Evolutionary conservation across 30 jellyfish, hydroid and myxozoan genomes (phyloP).

Genomic region (Aurelia aurita): DNA sequence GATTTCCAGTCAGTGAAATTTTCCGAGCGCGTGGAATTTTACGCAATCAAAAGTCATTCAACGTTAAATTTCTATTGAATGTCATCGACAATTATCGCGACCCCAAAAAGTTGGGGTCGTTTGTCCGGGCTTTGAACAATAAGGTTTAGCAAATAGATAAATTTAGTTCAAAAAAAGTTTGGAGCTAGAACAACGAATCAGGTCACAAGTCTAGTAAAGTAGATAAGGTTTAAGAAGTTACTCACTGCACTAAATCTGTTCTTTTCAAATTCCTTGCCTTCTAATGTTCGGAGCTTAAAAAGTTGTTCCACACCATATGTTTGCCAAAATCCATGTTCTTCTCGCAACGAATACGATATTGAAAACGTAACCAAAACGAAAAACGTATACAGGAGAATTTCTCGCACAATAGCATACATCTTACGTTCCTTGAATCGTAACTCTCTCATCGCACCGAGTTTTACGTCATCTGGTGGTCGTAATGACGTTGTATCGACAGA

Average conservation of each 20-base stretch:
- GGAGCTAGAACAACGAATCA: too few relatives aligned
- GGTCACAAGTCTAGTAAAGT: too few relatives aligned
- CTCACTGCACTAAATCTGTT: slow-evolving; percentile 32
- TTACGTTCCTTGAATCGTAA: slow-evolving; percentile 84
- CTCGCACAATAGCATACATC: slow-evolving; percentile 91
- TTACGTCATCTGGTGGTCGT: slow-evolving; percentile 86
- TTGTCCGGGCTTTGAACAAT: too few relatives aligned
- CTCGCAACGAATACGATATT: slow-evolving; percentile 86
- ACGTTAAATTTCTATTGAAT: too few relatives aligned
- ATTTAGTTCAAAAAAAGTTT: too few relatives aligned
- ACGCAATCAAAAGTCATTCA: too few relatives aligned
- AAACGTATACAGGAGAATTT: slow-evolving; percentile 71
- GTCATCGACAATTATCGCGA: too few relatives aligned
- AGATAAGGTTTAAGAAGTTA: background rate
- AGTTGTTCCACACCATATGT: slow-evolving; percentile 76
- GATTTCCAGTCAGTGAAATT: too few relatives aligned
- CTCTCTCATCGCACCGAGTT: slow-evolving; percentile 80
- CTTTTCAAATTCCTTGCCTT: slow-evolving; percentile 9
- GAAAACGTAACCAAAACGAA: slow-evolving; percentile 76
- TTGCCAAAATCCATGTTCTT: slow-evolving; percentile 79
- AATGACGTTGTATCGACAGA: slow-evolving; percentile 70
- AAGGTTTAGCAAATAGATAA: too few relatives aligned
- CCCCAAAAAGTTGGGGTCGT: too few relatives aligned
- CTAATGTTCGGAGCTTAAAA: slow-evolving; percentile 32
- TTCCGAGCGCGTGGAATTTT: too few relatives aligned